Base-by-base conservation (phyloP, 2,888 invertebrate species). In the Scrobipalpa costella region DNA sequence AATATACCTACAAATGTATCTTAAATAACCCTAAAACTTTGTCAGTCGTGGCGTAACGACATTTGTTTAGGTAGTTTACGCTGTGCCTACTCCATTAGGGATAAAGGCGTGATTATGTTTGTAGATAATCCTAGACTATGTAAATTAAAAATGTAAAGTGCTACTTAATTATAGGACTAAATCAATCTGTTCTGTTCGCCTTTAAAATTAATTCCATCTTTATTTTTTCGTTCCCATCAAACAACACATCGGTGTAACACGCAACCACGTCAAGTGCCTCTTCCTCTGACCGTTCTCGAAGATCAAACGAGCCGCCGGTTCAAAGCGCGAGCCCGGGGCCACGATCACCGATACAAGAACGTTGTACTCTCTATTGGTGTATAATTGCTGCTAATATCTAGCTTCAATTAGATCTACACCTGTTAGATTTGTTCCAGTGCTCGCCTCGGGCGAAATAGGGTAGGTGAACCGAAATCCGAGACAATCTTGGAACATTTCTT, bases 271-370 rank as follows among this genome's bases (percentile, higher is more conserved):
- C 66, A 70, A 81, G 80, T 71, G 74, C n/a, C 68, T 74, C 79
- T 79, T 38, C 59, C 72, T 71, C 75, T 77, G 80, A 74, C 77
- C 82, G 77, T 73, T 75, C 75, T 59, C 59, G 27, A 27, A 44
- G 73, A 79, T 85, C 86, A 88, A 86, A 87, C 77, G 76, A 62
- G 70, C 78, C 79, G 81, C 71, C 44, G 69, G 79, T 76, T 80
- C 83, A 79, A 80, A 82, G 81, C 78, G 81, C 21, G 27, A 21
- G 79, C 80, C 73, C 70, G 66, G 72, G 38, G 40, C 70, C 61
- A 27, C 66, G 70, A 73, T 75, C 67, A 73, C 71, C 71, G 57
- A 57, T 57, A 57, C 59, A 19, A 27, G 2, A 13, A 52, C 21
- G 21, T 21, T 44, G 11, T 52, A 21, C 19, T 5, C 50, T 21